Evolutionary conservation across 2,113 vertebrate genomes (phyloP).

Genomic region (Nerophis ophidion): DNA sequence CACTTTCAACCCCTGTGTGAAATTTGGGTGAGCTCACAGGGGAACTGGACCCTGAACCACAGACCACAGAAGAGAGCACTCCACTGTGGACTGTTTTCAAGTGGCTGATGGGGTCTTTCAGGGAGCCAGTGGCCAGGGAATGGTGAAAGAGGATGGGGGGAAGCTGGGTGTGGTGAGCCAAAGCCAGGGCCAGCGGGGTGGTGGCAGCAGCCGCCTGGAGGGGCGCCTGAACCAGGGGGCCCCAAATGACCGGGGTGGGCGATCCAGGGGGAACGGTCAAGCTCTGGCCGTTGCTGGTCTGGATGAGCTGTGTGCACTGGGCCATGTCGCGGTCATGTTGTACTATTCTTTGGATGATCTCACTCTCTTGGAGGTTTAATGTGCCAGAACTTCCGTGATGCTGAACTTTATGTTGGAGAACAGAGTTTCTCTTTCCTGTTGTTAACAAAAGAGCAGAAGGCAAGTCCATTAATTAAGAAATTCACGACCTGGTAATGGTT

Average conservation of each 20-base stretch:
- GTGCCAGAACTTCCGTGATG: conserved; percentile 92
- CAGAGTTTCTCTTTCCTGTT: conserved; percentile 91
- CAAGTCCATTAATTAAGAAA: too few relatives aligned
- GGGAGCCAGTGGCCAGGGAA: conserved; percentile 65
- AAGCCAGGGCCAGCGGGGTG: conserved; percentile 87
- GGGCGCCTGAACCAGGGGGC: conserved; percentile 88
- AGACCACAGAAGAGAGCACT: conserved; percentile 26
- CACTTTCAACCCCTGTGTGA: conserved; percentile 58
- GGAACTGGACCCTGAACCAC: conserved; percentile 48
- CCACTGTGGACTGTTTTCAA: conserved; percentile 69
- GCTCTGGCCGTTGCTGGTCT: conserved; percentile 58
- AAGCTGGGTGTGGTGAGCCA: conserved; percentile 87
- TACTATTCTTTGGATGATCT: conserved; percentile 99
- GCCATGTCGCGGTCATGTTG: conserved; percentile 98
- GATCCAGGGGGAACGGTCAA: conserved; percentile 56
- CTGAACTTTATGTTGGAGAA: conserved; percentile 93
- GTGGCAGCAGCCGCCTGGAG: conserved; percentile 91
- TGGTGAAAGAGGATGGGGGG: conserved; percentile 84
- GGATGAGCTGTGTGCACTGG: conserved; percentile 82
- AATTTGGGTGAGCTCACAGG: conserved; percentile 51
- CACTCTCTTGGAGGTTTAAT: conserved; percentile 91
- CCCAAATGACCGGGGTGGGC: conserved; percentile 89
- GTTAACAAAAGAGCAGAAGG: conserved; percentile 14
- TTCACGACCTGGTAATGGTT: background rate
- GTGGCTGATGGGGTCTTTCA: conserved; percentile 70